These are phyloP conservation scores for Orcinus orca DNA, from an alignment of 2,113 vertebrate genomes.

Conservation along the genomic window DNA sequence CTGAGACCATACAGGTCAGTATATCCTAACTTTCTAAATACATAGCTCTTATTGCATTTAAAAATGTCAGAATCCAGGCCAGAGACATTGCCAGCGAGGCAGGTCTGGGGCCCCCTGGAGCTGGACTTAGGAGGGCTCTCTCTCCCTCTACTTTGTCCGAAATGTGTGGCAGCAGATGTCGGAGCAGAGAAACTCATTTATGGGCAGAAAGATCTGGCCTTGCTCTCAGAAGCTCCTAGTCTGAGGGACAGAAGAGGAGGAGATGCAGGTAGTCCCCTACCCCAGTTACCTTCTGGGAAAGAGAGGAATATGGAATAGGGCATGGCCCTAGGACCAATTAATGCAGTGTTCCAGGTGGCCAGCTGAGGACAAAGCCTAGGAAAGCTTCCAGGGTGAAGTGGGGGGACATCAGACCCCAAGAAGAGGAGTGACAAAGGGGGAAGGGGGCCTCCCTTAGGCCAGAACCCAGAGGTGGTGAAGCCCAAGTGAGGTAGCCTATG, in stretches of 20 bases:
- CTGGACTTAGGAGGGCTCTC: too few species aligned
- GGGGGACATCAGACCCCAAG: background rate
- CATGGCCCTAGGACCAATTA: background rate
- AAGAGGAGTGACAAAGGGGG: accelerated
- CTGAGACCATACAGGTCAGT: background rate
- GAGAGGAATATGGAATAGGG: background rate
- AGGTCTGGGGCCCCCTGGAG: too few species aligned
- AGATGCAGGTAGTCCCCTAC: accelerated
- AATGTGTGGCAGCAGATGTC: background rate
- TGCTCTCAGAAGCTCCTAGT: background rate
- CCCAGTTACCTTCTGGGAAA: background rate
- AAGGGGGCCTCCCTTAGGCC: background rate
- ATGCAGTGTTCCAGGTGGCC: background rate
- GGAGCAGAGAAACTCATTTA: background rate
- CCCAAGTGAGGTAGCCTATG: background rate
- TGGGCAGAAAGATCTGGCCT: background rate
- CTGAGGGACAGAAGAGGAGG: background rate
- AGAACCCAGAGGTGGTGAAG: background rate
- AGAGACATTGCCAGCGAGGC: accelerated
- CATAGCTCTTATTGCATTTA: background rate
- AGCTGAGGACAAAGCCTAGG: background rate
- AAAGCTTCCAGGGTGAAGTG: background rate
- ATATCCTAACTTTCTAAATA: background rate
- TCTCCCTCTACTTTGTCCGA: background rate
- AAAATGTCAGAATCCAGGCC: background rate